These are phyloP conservation scores for Furcifer pardalis DNA, from an alignment of 2,797 vertebrate species.

Conservation along the genomic window DNA sequence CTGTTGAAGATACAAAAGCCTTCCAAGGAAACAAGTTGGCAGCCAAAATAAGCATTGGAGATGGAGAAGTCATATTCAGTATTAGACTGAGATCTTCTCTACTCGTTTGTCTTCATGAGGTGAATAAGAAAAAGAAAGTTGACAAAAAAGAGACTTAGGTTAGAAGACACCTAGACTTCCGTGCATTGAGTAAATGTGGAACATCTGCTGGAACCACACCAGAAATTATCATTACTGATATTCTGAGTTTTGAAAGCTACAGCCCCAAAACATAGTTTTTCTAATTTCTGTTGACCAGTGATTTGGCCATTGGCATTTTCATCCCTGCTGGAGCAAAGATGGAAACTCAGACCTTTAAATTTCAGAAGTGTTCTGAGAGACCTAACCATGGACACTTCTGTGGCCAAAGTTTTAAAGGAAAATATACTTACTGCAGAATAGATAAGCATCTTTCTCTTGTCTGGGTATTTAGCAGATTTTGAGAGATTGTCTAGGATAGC, in stretches of 20 bases:
- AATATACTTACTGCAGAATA: constrained; percentile 87
- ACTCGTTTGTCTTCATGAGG: background rate
- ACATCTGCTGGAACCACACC: background rate
- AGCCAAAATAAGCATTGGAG: background rate
- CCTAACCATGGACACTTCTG: background rate
- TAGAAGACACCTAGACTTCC: background rate
- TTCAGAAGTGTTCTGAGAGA: background rate
- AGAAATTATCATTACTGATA: background rate
- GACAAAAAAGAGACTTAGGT: background rate
- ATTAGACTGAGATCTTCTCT: background rate
- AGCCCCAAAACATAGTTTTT: too few species aligned
- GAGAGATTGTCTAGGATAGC: constrained; percentile 85
- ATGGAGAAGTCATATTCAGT: background rate
- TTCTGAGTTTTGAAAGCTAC: too few species aligned
- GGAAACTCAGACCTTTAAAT: background rate
- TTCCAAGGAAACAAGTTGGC: background rate
- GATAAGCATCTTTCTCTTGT: constrained; percentile 81
- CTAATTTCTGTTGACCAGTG: too few species aligned
- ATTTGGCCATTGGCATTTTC: background rate
- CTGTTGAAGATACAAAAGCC: background rate
- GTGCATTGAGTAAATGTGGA: background rate
- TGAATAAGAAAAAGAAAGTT: background rate
- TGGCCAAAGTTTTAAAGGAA: constrained; percentile 9
- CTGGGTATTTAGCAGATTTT: constrained; percentile 72
- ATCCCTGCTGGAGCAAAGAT: background rate